Conservation (phyloP, 2,888 invertebrate species). For the Chymomyza caudatula region DNA sequence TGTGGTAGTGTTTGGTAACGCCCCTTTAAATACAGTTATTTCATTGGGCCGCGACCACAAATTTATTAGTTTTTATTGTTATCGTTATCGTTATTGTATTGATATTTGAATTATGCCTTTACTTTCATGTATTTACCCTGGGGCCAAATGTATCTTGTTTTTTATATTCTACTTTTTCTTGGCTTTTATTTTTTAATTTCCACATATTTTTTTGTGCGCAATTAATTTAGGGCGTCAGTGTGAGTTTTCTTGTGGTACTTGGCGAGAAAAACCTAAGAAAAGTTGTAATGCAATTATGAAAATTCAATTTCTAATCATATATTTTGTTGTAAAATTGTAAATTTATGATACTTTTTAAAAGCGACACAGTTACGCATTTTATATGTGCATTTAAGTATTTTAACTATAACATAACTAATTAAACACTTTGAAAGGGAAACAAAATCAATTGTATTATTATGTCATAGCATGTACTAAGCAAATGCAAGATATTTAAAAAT, state of each 20-base stretch:
- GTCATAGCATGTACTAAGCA: no score
- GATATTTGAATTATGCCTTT: conserved; percentile 57
- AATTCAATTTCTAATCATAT: no score
- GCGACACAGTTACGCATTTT: no score
- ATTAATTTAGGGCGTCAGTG: neutral
- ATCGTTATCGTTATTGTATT: conserved; percentile 63
- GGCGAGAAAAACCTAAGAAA: neutral
- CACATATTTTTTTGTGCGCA: neutral
- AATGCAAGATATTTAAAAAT: no score
- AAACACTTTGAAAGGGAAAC: no score
- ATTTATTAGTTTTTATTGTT: conserved; percentile 65
- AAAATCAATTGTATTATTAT: no score
- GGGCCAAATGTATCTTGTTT: neutral
- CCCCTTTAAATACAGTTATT: conserved; percentile 79
- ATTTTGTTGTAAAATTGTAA: no score
- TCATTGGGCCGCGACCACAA: conserved; percentile 77
- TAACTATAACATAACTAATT: no score
- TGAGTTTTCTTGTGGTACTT: neutral
- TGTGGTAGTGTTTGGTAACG: conserved; percentile 77
- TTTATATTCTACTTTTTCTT: neutral
- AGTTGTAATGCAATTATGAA: no score
- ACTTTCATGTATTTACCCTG: neutral
- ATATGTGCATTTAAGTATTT: no score
- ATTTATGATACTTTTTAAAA: no score
- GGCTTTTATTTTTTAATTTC: neutral